Evolutionary conservation across 2,888 invertebrate species (phyloP).

Genomic region (Nomada goodeniana): DNA sequence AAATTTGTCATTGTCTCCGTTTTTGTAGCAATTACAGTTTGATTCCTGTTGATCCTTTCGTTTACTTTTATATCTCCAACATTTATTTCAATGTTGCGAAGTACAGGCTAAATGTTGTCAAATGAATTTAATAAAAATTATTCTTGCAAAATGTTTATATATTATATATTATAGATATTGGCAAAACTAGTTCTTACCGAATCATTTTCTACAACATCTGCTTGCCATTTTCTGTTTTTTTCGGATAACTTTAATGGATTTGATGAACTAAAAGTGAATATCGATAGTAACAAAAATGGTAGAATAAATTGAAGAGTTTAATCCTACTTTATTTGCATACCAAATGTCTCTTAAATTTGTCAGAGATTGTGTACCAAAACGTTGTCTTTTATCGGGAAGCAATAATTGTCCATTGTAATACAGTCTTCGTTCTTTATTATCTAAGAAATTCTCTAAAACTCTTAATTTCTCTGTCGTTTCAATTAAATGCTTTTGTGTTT

Average conservation of each 20-base stretch:
- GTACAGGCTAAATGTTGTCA: conserved; percentile 49
- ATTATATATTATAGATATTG: background rate
- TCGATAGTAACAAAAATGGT: background rate
- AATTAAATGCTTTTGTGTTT: conserved; percentile 88
- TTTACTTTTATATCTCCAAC: conserved; percentile 57
- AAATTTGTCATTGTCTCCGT: conserved; percentile 78
- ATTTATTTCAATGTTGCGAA: conserved; percentile 59
- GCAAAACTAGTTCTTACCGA: conserved; percentile 67
- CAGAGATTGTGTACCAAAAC: conserved; percentile 76
- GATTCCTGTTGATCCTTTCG: conserved; percentile 38
- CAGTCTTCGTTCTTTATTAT: conserved; percentile 84
- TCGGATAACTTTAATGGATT: conserved; percentile 67
- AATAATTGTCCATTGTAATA: conserved; percentile 76
- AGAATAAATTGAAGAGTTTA: background rate
- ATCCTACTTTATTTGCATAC: conserved; percentile 57
- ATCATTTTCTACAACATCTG: conserved; percentile 64
- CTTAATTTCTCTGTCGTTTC: conserved; percentile 87
- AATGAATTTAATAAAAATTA: conserved; percentile 17
- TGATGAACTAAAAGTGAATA: conserved; percentile 46
- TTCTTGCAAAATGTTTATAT: background rate
- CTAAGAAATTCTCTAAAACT: conserved; percentile 87
- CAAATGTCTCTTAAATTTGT: conserved; percentile 78
- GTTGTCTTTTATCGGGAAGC: conserved; percentile 70
- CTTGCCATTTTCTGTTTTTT: conserved; percentile 67
- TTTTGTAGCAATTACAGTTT: conserved; percentile 37